Base-by-base conservation (phyloP, 1,140 invertebrate genomes). In the Anastrepha obliqua region DNA sequence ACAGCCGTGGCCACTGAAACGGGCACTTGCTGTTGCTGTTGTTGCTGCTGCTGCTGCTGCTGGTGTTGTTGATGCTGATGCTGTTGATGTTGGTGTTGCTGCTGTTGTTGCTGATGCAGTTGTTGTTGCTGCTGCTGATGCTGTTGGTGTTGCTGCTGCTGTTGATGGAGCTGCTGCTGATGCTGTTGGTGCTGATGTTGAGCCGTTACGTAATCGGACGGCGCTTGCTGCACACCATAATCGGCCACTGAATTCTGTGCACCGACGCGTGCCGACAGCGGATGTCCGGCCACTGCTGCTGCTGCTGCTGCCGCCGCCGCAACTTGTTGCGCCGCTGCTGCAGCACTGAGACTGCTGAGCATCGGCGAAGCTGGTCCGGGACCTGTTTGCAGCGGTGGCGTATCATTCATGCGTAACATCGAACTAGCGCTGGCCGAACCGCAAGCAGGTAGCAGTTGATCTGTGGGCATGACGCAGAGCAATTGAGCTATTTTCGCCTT, bases 401-500 rank as follows among this genome's bases (percentile, higher is more conserved):
- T 93, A 86, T 93, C 92, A 85, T 93, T 93, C 92, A 93, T 93
- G 85, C 91, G 91, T 88, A 92, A 87, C 90, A 93, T 92, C 86
- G 91, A 90, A 88, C 91, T 91, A 6, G 87, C 87, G n/a, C 87
- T 86, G 9, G 87, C 81, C 88, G 91, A 94, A 88, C 90, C 92
- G 89, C 93, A 90, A 86, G 93, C 92, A 86, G 93, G 92, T 91
- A 92, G 89, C 91, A 96, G 95, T 70, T 95, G 94, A 90, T 96
- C 96, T 89, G 96, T 95, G 51, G 98, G 97, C 96, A 98, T 98
- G 88, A 98, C 96, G 60, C 98, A 97, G 93, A 98, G 94, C 90
- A 98, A 96, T 94, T 99, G 98, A 85, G 98, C 97, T 90, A 97
- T 97, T 94, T 97, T 97, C 86, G 96, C 95, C 94, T 98, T 98